Evolutionary conservation across 1,140 invertebrate species (phyloP).

Genomic region (Hestina assimilis): DNA sequence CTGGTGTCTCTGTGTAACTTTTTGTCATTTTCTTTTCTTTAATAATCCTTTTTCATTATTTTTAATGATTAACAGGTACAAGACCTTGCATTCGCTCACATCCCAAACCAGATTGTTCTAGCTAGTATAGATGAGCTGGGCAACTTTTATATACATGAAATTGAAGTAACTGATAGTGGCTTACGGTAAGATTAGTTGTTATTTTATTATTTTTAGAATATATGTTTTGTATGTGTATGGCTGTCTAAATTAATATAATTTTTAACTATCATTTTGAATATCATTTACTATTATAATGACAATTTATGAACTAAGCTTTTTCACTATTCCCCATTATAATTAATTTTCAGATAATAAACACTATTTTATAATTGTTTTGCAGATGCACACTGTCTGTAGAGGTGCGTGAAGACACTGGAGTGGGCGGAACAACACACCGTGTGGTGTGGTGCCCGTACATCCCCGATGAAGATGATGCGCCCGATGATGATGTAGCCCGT

Average conservation of each 20-base stretch:
- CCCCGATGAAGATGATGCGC: slow-evolving; percentile 82
- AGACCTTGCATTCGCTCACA: slow-evolving; percentile 94
- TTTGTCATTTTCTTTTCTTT: too few species aligned
- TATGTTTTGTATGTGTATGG: too few species aligned
- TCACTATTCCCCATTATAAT: not conserved
- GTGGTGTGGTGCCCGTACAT: slow-evolving; percentile 96
- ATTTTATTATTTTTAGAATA: too few species aligned
- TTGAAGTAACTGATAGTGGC: slow-evolving; percentile 81
- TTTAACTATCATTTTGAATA: too few species aligned
- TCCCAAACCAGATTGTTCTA: slow-evolving; percentile 86
- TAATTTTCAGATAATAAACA: too few species aligned
- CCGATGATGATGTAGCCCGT: slow-evolving; percentile 86
- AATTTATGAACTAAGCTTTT: too few species aligned
- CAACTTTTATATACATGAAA: slow-evolving; percentile 89
- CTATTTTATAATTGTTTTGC: not conserved
- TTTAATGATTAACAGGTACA: slow-evolving; percentile 80
- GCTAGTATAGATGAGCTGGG: slow-evolving; percentile 92
- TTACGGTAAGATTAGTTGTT: slow-evolving; percentile 62
- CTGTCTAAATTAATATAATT: too few species aligned
- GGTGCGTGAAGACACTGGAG: slow-evolving; percentile 76
- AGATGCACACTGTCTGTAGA: slow-evolving; percentile 74
- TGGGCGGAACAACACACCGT: slow-evolving; percentile 69
- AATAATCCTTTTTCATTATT: not conserved
- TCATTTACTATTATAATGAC: too few species aligned
- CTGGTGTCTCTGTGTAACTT: too few species aligned